Base-by-base conservation (phyloP, 2,888 invertebrate species). In the Amphimallon solstitiale region DNA sequence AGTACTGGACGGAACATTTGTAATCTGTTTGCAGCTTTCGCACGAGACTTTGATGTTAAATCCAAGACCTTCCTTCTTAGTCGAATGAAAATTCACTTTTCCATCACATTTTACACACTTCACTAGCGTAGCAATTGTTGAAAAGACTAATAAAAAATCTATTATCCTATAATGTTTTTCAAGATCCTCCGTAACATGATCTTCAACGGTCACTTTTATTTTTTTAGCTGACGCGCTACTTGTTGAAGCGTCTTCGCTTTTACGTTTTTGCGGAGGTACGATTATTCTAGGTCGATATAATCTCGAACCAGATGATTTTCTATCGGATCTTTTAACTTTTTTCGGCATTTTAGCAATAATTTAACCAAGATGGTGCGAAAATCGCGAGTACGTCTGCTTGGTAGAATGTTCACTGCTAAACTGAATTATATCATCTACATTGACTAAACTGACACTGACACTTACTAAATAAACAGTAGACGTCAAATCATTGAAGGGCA, bases 1-100 rank as follows among this genome's bases (percentile, higher is more conserved):
- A n/a, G n/a, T n/a, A n/a, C n/a, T n/a, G n/a, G n/a, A 48, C 37
- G 37, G 37, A 37, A 37, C 37, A 37, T 37, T 37, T 37, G 37
- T 37, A 37, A 37, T 37, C 37, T 37, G 37, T 37, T 37, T 37
- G 37, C 37, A 37, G 37, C 37, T 37, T 37, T 37, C 37, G 37
- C n/a, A n/a, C n/a, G n/a, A n/a, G n/a, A n/a, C n/a, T n/a, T n/a
- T n/a, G n/a, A n/a, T n/a, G n/a, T n/a, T 37, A 37, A 37, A 37
- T 37, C 37, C 37, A 37, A 37, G 37, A 12, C 37, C 37, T 37
- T 37, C 37, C 12, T 37, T 37, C 37, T 37, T 37, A 37, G 37
- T 37, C 37, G 37, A 37, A 37, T 37, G 37, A 37, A 37, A 37
- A 37, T 37, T 37, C 37, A 37, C 37, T 37, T 37, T 37, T 37